Base-by-base conservation (phyloP, 2,113 vertebrate species). In the Mesocricetus auratus region DNA sequence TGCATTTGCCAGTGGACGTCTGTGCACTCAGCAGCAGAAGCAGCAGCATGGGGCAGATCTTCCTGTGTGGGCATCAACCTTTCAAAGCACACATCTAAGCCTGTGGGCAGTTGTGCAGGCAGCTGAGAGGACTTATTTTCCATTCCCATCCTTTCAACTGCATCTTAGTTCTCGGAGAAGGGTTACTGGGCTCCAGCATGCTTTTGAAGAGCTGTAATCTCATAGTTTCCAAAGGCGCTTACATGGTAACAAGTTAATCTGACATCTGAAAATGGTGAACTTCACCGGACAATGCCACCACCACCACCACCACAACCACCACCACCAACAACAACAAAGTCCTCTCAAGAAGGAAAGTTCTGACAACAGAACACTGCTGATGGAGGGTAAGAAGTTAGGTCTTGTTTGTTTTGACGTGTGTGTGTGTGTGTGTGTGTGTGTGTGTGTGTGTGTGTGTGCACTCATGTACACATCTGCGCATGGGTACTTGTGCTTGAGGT, bases 11-110 rank as follows among this genome's bases (percentile, higher is more conserved):
- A 71, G 13, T 71, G 86, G 26, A 53, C 53, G 50, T 6, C 21
- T 94, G 60, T 89, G 58, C 66, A 64, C 6, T 93, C 77, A 97
- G 58, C 86, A 94, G 5, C 42, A 50, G 79, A 90, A 98, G 94
- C 89, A 93, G 88, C 47, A 87, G 94, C 83, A 79, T 22, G 45
- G 93, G 19, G 13, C 21, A 36, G 60, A 88, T 96, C 7, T 94
- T 96, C 92, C 66, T 91, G 93, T 81, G 53, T 89, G 91, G 13
- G 16, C 36, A 91, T 97, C 74, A 83, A 47, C 75, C 83, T 97
- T 98, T 97, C 94, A 89, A 97, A 98, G 97, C 81, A 56, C 96
- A 91, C 56, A 69, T 79, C 42, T 69, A 95, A 78, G 7, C 24
- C 7, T 26, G 56, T 31, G 15, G n/a, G 21, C 29, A 47, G 60